Conservation (phyloP, 2,113 vertebrate species). For the Oncorhynchus kisutch region DNA sequence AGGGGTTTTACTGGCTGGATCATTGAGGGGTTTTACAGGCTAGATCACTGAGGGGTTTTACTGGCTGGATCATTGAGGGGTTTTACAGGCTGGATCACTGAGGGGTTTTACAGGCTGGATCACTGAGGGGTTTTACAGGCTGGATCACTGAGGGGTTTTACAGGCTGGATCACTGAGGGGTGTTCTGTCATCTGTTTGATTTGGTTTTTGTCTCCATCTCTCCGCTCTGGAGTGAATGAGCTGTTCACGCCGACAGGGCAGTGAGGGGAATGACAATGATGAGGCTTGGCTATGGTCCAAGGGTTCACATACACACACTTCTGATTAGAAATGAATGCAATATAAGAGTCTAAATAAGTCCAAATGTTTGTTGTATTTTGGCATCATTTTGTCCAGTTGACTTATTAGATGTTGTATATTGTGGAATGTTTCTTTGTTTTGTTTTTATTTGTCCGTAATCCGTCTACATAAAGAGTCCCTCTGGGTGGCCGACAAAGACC, state of each 20-base stretch:
- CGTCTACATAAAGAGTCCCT: slow-evolving; percentile 57
- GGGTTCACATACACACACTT: slow-evolving; percentile 42
- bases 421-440: slow-evolving; percentile 65
- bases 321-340: slow-evolving; percentile 47
- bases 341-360: slow-evolving; percentile 58
- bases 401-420: slow-evolving; percentile 63
- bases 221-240: slow-evolving; percentile 66
- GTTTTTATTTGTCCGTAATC: slow-evolving; percentile 69
- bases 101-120: too few species aligned
- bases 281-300: slow-evolving; percentile 73
- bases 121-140: too few species aligned
- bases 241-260: slow-evolving; percentile 68
- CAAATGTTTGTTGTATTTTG: slow-evolving; percentile 52
- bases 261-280: slow-evolving; percentile 82
- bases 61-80: slow-evolving; percentile 22
- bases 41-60: slow-evolving; percentile 56
- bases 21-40: too few species aligned
- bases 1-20: slow-evolving; percentile 35
- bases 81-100: too few species aligned
- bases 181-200: slow-evolving; percentile 75
- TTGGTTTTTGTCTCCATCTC: slow-evolving; percentile 67
- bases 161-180: slow-evolving; percentile 69
- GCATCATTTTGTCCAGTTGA: slow-evolving; percentile 56
- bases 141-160: slow-evolving; percentile 8
- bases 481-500: slow-evolving; percentile 62